These are phyloP conservation scores for Cheilosia variabilis DNA, from an alignment of 2,888 invertebrate species.

Conservation along the genomic window DNA sequence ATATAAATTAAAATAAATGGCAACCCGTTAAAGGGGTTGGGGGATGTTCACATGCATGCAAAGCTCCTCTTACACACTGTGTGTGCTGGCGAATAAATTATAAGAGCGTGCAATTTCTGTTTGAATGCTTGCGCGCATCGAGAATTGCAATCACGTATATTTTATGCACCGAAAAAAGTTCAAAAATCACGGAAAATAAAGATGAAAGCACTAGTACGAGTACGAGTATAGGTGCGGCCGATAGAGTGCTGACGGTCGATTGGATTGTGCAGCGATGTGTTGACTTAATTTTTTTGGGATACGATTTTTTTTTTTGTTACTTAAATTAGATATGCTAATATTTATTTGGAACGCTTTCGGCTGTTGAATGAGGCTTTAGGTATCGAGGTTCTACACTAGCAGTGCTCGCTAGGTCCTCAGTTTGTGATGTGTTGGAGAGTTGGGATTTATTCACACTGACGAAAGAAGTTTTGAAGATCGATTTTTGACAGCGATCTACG, in stretches of 20 bases:
- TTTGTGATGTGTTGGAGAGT: too few species aligned
- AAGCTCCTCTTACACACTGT: constrained; percentile 23
- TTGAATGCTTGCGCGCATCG: constrained; percentile 46
- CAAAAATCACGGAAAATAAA: constrained; percentile 35
- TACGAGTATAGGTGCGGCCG: background rate
- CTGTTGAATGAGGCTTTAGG: too few species aligned
- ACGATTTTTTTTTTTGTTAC: background rate
- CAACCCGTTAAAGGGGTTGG: constrained; percentile 10
- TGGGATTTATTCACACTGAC: too few species aligned
- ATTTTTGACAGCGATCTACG: too few species aligned
- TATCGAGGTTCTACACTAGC: too few species aligned
- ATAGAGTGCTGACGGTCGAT: constrained; percentile 46
- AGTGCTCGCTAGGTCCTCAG: too few species aligned
- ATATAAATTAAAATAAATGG: constrained; percentile 68
- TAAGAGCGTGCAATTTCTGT: constrained; percentile 59
- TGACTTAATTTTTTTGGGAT: constrained; percentile 1
- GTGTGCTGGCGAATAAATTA: constrained; percentile 57
- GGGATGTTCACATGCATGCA: constrained; percentile 16
- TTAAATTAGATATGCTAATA: background rate
- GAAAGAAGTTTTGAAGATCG: too few species aligned
- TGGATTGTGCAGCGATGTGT: constrained; percentile 8
- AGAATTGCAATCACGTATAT: constrained; percentile 66
- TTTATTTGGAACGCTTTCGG: background rate
- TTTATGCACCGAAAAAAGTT: constrained; percentile 26
- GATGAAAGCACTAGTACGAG: constrained; percentile 22